phyloP scores from a whole-genome alignment of 2,113 vertebrate genomes.

The Chauna torquata region DNA sequence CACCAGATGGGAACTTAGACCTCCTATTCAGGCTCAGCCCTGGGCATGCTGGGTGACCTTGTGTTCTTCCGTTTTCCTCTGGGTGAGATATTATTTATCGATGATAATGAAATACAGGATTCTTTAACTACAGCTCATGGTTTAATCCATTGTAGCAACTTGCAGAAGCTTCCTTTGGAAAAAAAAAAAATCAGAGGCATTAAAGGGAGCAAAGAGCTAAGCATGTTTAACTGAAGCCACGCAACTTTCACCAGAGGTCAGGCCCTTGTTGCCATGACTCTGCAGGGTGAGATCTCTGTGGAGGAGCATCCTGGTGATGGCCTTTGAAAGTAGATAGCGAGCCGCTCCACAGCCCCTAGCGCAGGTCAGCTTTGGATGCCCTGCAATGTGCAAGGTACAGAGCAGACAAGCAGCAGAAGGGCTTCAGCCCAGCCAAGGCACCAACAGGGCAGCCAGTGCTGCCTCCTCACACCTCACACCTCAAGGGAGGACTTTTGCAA shows the following conservation, averaged over 20 bases:
- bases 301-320: background rate
- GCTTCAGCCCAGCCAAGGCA: background rate
- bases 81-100: conserved; percentile 42
- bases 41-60: conserved; percentile 32
- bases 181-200: background rate
- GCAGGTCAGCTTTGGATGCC: background rate
- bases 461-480: background rate
- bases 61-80: conserved; percentile 26
- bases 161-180: background rate
- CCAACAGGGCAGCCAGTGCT: background rate
- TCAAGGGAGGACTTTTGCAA: background rate
- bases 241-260: background rate
- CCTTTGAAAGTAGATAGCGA: background rate
- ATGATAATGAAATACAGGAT: conserved; percentile 10
- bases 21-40: conserved; percentile 23
- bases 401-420: background rate
- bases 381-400: background rate
- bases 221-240: background rate
- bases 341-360: background rate
- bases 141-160: conserved; percentile 37
- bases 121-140: background rate
- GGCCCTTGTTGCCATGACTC: background rate
- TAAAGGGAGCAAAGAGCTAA: background rate
- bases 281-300: background rate
- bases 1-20: background rate